Evolutionary conservation across 2,888 invertebrate genomes (phyloP), one percentile per base, ranked within the genome.

Genomic region (Asteroscopus sphinx): DNA sequence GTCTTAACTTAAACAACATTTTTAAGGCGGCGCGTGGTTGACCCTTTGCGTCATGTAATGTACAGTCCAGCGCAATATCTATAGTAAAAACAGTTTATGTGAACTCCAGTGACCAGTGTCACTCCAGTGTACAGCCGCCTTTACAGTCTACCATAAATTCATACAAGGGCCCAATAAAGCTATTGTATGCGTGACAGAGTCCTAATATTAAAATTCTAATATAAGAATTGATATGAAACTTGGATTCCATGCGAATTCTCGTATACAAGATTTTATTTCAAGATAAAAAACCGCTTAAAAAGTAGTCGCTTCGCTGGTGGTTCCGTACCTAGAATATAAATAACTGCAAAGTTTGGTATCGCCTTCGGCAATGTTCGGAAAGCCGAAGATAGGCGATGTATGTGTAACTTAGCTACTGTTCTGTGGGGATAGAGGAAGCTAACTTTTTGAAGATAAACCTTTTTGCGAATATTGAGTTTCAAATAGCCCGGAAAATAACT

Each of bases 141-240:
- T 52, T 52, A 52, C 35, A 40, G 6, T 40, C 30, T 1, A 46
- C 25, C 49, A 65, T 70, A 66, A 69, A 64, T 67, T 47, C 57
- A 48, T 52, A 36, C 9, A 65, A 67, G 39, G 57, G 40, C 17
- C 36, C 71, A 70, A 64, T 67, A 70, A 65, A 67, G 47, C 71
- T 47, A 58, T 70, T 65, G 58, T 65, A 52, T 32, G 35, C 70
- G 36, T 70, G 66, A 64, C 51, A 36, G 32, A 47, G 36, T 13
- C 9, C 35, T 35, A 21, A 21, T 52, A 70, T 67, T 52, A 41
- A 65, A 70, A 48, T 65, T 65, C 36, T 44, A 64, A 45, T 47
- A 64, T 26, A 65, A 6, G 39, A 56, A 67, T 67, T 70, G 45
- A 51, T 69, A 37, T 37, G 9, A 12, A 57, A 57, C 25, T 32